Percentiles rank a stretch among this genome's conserved stretches.
Evolutionary conservation across 2,113 vertebrate species (phyloP).

Genomic region (Cariama cristata): DNA sequence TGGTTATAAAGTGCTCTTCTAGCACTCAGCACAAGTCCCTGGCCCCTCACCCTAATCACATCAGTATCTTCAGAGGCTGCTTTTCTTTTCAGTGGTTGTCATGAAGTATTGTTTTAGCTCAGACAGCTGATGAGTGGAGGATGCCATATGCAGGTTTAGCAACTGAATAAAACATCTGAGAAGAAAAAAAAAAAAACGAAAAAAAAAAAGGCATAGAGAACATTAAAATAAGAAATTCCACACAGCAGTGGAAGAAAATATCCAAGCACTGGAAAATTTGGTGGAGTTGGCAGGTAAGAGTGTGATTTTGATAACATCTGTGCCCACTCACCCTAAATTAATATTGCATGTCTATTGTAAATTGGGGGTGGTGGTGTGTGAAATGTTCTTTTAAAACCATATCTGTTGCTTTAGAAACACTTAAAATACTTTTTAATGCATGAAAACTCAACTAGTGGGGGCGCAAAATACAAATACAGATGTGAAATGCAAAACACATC

Average conservation of each 20-base stretch:
- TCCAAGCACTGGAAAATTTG: neutral
- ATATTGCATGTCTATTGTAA: neutral
- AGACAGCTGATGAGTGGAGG: neutral
- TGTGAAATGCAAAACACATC: neutral
- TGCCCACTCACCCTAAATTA: neutral
- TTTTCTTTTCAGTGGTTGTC: neutral
- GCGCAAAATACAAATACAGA: neutral
- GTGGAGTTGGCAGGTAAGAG: constrained; percentile 2
- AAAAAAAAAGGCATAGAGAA: neutral
- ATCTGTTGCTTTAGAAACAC: neutral
- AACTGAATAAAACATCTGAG: neutral
- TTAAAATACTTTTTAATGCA: neutral
- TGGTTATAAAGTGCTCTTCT: constrained; percentile 3
- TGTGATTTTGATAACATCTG: constrained; percentile 51
- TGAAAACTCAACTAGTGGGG: neutral
- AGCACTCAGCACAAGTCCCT: neutral
- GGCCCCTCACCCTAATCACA: neutral
- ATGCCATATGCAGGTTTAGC: neutral
- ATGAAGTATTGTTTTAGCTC: neutral
- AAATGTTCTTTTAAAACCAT: neutral
- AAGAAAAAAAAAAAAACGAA: accelerated
- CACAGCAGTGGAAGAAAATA: constrained; percentile 5
- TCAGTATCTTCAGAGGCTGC: neutral
- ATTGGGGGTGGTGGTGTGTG: neutral
- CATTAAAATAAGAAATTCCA: constrained; percentile 16